Base-by-base conservation (phyloP, 2,113 vertebrate genomes). In the Clarias magur region DNA sequence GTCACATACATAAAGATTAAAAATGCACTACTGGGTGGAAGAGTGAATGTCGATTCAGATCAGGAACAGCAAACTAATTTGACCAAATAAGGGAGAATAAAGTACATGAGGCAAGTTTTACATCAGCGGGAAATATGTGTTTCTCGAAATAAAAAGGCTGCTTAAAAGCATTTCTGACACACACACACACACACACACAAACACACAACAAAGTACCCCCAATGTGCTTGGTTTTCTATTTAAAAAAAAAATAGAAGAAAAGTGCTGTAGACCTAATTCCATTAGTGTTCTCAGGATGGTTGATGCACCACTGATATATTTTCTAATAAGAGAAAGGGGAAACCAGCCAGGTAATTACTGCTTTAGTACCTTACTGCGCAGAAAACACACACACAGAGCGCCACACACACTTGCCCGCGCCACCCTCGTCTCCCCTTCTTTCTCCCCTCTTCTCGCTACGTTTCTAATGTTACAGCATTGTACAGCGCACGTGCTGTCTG, bases 301-400 rank as follows among this genome's bases (percentile, higher is more conserved):
- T 91, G 86, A 89, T 88, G 81, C 82, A 73, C 83, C 85, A 27
- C 84, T 90, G 86, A 89, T 88, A 88, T 34, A 53, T 91, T 89
- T 90, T 88, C 89, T 91, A 91, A 91, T 90, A 90, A 89, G 88
- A 84, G 79, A 89, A 89, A 90, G 72, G 86, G 86, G 86, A 90
- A 90, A 91, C 88, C 86, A 89, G 88, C 82, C 91, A 91, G 91
- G 91, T 91, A 90, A 91, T 91, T 91, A 88, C 92, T 90, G 91
- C 16, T 25, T 88, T 92, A 90, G 86, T 89, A 89, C 86, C 88
- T 89, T 68, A 82, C 79, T 79, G 56, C 54, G 53, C 83, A 82
- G 30, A 76, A 65, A 72, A 17, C 63, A 72, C 82, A 84, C 84
- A 83, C 82, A 79, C 81, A 56, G 82, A 82, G 53, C 21, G 53